Conservation (phyloP, 2,888 invertebrate species). For the Cephus pulcher region DNA sequence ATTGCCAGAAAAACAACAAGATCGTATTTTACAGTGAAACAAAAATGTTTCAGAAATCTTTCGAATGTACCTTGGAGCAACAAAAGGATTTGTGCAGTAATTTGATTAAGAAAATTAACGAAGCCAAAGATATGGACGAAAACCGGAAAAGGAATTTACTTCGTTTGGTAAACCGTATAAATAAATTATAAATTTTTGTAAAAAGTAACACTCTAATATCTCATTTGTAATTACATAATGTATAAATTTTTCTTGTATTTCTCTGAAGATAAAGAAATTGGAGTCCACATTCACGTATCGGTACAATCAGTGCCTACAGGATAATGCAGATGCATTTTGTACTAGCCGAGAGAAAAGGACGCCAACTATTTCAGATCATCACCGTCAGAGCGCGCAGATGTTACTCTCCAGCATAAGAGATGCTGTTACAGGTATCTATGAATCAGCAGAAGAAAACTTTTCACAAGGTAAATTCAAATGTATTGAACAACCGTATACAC, state of each 20-base stretch:
- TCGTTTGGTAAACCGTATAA: neutral
- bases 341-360: neutral
- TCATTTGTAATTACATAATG: neutral
- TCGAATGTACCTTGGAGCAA: constrained; percentile 42
- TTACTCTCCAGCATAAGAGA: neutral
- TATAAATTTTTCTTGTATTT: neutral
- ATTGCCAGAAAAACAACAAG: neutral
- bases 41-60: constrained; percentile 50
- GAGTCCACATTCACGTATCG: neutral
- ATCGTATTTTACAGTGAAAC: neutral
- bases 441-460: neutral
- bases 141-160: neutral
- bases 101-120: constrained; percentile 62
- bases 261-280: neutral
- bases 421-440: neutral
- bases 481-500: neutral
- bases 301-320: neutral
- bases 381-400: neutral
- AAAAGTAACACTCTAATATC: neutral
- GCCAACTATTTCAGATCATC: neutral
- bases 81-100: constrained; percentile 63
- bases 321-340: neutral
- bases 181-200: neutral
- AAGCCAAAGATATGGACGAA: constrained; percentile 63
- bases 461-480: neutral